A percentile compares a stretch with the other conserved stretches of the same genome.
Conservation (phyloP, 2,888 invertebrate species). For the Psylliodes chrysocephalus region DNA sequence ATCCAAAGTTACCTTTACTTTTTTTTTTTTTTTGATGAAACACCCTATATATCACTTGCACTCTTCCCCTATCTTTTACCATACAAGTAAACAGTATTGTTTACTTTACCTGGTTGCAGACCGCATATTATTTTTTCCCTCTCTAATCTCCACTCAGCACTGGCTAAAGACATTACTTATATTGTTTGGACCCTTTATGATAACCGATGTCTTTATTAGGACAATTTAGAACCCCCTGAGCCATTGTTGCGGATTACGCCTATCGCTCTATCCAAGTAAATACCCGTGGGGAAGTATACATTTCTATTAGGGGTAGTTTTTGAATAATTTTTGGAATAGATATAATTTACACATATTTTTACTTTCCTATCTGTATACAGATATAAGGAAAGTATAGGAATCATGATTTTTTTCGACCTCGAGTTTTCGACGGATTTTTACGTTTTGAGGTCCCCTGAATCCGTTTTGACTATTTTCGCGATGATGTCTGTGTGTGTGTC, state of each 20-base stretch:
- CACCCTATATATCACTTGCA: too few species aligned
- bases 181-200: conserved; percentile 18
- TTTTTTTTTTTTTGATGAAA: too few species aligned
- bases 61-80: neutral
- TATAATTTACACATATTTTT: too few species aligned
- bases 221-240: conserved; percentile 28
- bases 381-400: too few species aligned
- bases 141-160: conserved; percentile 32
- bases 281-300: conserved; percentile 22
- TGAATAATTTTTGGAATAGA: too few species aligned
- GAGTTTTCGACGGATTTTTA: too few species aligned
- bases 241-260: conserved; percentile 34
- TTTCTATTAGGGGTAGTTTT: neutral
- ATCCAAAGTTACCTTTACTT: too few species aligned
- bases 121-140: conserved; percentile 2
- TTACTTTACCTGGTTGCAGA: conserved; percentile 23
- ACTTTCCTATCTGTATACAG: too few species aligned
- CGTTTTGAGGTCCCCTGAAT: too few species aligned
- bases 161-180: neutral
- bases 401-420: too few species aligned
- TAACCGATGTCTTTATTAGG: conserved; percentile 30
- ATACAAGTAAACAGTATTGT: neutral
- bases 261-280: conserved; percentile 31
- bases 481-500: too few species aligned
- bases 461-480: too few species aligned